Evolutionary conservation across 2,113 vertebrate species (phyloP), one percentile per base, ranked within the genome.

Genomic region (Eulemur rufifrons): DNA sequence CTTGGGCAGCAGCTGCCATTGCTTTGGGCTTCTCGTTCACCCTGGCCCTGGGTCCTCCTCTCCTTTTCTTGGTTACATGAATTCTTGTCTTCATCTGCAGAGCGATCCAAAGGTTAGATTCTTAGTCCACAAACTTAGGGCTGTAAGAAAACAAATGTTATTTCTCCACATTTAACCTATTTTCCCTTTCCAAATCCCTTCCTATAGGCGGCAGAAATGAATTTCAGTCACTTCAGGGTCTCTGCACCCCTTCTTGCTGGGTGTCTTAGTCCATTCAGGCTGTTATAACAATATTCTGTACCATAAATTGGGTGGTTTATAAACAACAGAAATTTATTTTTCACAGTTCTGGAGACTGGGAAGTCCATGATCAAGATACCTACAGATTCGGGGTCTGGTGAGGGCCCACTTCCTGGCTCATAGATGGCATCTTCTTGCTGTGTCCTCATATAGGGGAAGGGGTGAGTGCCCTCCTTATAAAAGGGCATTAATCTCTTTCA

Each of bases 131-230:
- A 74, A 78, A 69, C 0, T 21, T 27, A 77, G 20, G 47, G 8
- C 47, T 39, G 14, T 3, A 84, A 86, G 94, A 92, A 71, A 90
- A 20, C 25, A 45, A 83, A 82, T 69, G 17, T 69, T 37, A 15
- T 61, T 89, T 95, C 17, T 89, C 34, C 34, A 47, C 45, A 61
- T 59, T 82, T 25, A 94, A 86, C 39, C 17, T 37, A 20, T 84
- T 69, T 68, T n/a, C 5, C 61, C 77, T 73, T 73, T 11, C 32
- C 8, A 8, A 4, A 1, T 9, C 20, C 8, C n/a, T 50, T 86
- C 18, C 45, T 89, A 8, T 6, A 56, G 37, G 39, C 18, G 32
- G 42, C 59, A 64, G 73, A 81, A 64, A 80, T 2, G 1, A 63
- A 45, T 76, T 37, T 63, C 78, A 54, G 76, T 42, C 15, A 15